A percentile compares a stretch with the other conserved stretches of the same genome.
Evolutionary conservation across 2,888 invertebrate species (phyloP).

Genomic region (Cataglyphis altisquamis): DNA sequence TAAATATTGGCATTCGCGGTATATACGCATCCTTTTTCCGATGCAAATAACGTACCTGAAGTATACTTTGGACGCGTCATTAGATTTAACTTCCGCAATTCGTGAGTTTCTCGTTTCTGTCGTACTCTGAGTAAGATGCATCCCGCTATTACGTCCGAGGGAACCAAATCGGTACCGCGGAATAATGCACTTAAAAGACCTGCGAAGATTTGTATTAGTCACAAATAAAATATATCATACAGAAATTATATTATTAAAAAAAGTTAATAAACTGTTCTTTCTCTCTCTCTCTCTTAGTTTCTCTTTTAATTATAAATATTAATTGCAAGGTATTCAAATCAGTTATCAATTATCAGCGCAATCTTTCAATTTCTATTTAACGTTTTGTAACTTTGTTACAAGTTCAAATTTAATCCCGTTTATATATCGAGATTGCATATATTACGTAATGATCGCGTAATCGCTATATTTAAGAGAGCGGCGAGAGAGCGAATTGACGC

Average conservation of each 20-base stretch:
- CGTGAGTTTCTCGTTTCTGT: constrained; percentile 91
- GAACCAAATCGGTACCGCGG: constrained; percentile 94
- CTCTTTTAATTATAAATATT: background rate
- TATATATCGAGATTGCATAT: background rate
- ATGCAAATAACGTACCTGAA: constrained; percentile 86
- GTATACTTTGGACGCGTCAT: constrained; percentile 90
- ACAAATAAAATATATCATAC: background rate
- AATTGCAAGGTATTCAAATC: background rate
- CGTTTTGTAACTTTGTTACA: background rate
- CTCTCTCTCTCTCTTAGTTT: background rate
- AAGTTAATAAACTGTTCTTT: constrained; percentile 1
- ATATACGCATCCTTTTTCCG: background rate
- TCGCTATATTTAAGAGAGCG: background rate
- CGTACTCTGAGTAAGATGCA: constrained; percentile 93
- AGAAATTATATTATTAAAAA: background rate
- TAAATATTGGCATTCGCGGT: background rate
- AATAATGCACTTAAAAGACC: constrained; percentile 93
- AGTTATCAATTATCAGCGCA: background rate
- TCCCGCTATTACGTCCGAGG: constrained; percentile 95
- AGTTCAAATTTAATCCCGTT: background rate
- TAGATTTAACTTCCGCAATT: constrained; percentile 90
- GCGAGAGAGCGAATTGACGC: background rate
- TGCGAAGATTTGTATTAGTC: constrained; percentile 81
- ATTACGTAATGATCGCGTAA: background rate
- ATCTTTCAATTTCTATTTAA: background rate